These are phyloP conservation scores for Marcusenius ussheri DNA, from an alignment of 2,113 vertebrate species.

Conservation along the genomic window DNA sequence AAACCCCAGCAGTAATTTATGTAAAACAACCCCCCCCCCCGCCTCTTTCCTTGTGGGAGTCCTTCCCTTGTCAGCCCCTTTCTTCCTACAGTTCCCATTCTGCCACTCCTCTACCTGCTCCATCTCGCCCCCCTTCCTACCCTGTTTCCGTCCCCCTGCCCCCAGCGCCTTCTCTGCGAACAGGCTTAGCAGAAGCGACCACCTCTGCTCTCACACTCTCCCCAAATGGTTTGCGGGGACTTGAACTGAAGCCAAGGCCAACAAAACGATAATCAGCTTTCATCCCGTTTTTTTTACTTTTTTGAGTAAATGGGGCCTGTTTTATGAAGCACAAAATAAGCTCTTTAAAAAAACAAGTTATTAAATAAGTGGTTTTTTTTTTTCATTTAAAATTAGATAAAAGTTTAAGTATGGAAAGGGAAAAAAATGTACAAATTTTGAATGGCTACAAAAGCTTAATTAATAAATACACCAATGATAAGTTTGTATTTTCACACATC, in stretches of 20 bases:
- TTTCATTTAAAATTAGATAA: neutral
- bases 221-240: conserved; percentile 1
- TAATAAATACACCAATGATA: neutral
- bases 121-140: conserved; percentile 34
- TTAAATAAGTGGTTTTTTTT: neutral
- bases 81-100: conserved; percentile 23
- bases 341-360: neutral
- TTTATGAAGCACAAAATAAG: neutral
- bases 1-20: conserved; percentile 61
- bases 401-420: neutral
- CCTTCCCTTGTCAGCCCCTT: conserved; percentile 21
- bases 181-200: neutral
- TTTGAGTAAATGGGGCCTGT: neutral
- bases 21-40: conserved; percentile 55
- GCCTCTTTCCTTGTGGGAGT: conserved; percentile 35
- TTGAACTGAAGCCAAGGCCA: conserved; percentile 24
- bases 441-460: neutral
- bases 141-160: conserved; percentile 27
- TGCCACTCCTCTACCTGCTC: conserved; percentile 41
- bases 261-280: conserved; percentile 17
- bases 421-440: neutral
- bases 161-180: conserved; percentile 20
- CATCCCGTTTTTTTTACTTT: neutral
- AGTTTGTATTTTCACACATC: neutral
- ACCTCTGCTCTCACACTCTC: conserved; percentile 16